Conservation (phyloP, 2,888 invertebrate genomes). For the Ischnus inquisitorius region DNA sequence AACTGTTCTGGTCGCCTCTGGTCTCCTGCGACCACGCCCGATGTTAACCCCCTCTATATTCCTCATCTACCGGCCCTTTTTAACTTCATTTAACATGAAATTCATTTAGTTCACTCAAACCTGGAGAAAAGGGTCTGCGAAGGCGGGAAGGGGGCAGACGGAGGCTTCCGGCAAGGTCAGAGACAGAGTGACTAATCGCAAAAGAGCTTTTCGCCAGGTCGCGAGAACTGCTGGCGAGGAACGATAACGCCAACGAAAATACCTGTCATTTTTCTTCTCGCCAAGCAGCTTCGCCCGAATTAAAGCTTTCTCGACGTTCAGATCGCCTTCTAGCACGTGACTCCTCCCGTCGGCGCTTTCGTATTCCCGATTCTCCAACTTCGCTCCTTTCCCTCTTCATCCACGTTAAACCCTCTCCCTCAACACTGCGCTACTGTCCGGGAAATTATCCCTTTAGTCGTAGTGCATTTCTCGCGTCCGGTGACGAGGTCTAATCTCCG, state of each 20-base stretch:
- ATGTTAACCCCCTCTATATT: conserved; percentile 4
- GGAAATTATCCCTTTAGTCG: conserved; percentile 52
- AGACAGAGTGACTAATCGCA: conserved; percentile 52
- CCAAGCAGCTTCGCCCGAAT: conserved; percentile 59
- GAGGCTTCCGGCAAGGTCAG: conserved; percentile 23
- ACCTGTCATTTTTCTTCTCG: conserved; percentile 64
- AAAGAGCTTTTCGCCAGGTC: conserved; percentile 47
- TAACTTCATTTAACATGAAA: conserved; percentile 54
- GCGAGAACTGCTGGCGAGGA: conserved; percentile 57
- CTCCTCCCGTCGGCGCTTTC: conserved; percentile 34
- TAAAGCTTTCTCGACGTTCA: conserved; percentile 56
- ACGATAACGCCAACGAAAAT: conserved; percentile 65
- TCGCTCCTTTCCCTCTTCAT: background rate
- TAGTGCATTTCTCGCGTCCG: conserved; percentile 39
- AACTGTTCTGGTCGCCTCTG: background rate
- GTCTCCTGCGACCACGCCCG: conserved; percentile 47
- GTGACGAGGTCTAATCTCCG: conserved; percentile 42
- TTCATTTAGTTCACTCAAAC: conserved; percentile 36
- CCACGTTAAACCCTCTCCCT: conserved; percentile 31
- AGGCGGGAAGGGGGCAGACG: background rate
- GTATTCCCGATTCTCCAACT: conserved; percentile 50
- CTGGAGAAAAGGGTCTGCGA: background rate
- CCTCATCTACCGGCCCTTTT: conserved; percentile 16
- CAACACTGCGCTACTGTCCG: conserved; percentile 49
- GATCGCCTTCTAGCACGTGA: conserved; percentile 3